Evolutionary conservation across 2,888 invertebrate species (phyloP).

Genomic region (Proisotoma minuta): DNA sequence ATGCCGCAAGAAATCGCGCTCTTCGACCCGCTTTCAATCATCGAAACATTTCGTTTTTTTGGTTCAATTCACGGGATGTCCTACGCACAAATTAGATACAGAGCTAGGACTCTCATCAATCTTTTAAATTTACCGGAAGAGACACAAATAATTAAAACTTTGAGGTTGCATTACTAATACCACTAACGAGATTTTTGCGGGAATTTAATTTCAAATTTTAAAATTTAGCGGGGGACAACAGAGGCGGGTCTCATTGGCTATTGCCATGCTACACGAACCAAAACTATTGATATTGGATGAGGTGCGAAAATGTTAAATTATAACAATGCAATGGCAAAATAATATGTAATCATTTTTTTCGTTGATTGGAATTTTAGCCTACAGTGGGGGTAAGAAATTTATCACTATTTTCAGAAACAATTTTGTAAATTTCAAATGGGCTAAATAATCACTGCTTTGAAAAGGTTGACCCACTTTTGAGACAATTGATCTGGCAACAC

Average conservation of each 20-base stretch:
- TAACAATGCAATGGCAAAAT: too few relatives aligned
- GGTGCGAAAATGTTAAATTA: too few relatives aligned
- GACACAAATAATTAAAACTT: slow-evolving; percentile 46
- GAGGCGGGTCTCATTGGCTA: slow-evolving; percentile 52
- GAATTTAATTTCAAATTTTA: too few relatives aligned
- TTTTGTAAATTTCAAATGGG: too few relatives aligned
- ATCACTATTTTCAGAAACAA: too few relatives aligned
- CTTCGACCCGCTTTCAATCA: slow-evolving; percentile 86
- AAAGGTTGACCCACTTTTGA: too few relatives aligned
- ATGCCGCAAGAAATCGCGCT: slow-evolving; percentile 71
- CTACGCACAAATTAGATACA: slow-evolving; percentile 20
- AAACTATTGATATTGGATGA: slow-evolving; percentile 75
- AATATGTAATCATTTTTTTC: too few relatives aligned
- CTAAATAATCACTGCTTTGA: too few relatives aligned
- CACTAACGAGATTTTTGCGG: too few relatives aligned
- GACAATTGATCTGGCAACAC: too few relatives aligned
- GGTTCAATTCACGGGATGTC: slow-evolving; percentile 38
- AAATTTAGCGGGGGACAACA: slow-evolving; percentile 55
- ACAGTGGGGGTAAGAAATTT: too few relatives aligned
- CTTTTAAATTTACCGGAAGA: slow-evolving; percentile 30
- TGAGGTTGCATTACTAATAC: slow-evolving; percentile 57
- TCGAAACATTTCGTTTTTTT: slow-evolving; percentile 56
- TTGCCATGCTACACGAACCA: slow-evolving; percentile 52
- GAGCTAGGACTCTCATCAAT: slow-evolving; percentile 29
- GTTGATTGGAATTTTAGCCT: too few relatives aligned